Evolutionary conservation across 1,140 invertebrate genomes (phyloP).

Genomic region (Macrobrachium nipponense): DNA sequence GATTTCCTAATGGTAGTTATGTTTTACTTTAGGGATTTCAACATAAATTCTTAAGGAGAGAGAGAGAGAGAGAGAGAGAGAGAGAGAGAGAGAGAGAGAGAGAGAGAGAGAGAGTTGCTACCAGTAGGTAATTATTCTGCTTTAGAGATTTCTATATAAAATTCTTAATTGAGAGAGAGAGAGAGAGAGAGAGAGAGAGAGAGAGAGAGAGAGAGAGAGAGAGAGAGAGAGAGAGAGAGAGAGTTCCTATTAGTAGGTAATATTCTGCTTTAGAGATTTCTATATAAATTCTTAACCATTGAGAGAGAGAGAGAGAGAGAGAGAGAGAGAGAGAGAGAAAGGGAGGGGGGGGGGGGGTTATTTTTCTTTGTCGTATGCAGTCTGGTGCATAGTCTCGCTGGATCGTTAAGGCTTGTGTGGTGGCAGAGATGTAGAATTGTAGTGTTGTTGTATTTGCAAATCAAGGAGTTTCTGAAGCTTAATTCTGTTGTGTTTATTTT

Average conservation of each 20-base stretch:
- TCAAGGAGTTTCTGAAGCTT: not conserved
- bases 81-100: too few relatives aligned
- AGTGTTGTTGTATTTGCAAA: too few relatives aligned
- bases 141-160: too few relatives aligned
- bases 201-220: not conserved
- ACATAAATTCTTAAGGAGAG: too few relatives aligned
- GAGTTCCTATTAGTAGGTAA: not conserved
- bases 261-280: too few relatives aligned
- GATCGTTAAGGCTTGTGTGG: not conserved
- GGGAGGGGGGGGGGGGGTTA: not conserved
- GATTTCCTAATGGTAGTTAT: too few relatives aligned
- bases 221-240: slow-evolving; percentile 21
- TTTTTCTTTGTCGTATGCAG: not conserved
- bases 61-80: too few relatives aligned
- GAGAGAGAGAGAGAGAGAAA: not conserved
- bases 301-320: too few relatives aligned
- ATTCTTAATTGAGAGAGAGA: slow-evolving; percentile 5
- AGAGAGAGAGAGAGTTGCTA: slow-evolving; percentile 3
- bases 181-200: too few relatives aligned
- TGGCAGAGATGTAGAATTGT: not conserved
- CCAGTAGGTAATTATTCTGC: too few relatives aligned
- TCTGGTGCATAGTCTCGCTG: not conserved
- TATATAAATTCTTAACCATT: too few relatives aligned
- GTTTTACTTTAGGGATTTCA: too few relatives aligned
- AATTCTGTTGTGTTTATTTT: not conserved